phyloP scores from a whole-genome alignment of 2,797 vertebrate genomes.

The Aphelocoma californica region DNA sequence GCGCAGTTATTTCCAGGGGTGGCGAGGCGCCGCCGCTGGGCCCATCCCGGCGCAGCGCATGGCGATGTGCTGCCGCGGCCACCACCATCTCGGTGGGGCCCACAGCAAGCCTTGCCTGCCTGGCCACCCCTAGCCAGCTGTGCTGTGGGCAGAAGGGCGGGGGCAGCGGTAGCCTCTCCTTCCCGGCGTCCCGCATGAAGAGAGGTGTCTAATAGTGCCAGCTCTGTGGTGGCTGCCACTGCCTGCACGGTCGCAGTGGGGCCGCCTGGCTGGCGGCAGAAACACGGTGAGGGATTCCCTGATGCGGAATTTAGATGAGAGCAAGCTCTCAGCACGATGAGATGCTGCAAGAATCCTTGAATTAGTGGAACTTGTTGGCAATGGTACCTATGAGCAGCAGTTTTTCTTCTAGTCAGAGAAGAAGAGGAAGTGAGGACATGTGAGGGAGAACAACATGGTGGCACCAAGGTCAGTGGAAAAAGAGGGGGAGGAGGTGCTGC shows the following conservation, averaged over 20 bases:
- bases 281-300: not conserved
- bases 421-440: not conserved
- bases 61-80: not conserved
- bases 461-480: not conserved
- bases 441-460: not conserved
- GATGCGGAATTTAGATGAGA: not conserved
- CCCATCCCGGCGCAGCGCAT: fast-evolving
- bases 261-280: not conserved
- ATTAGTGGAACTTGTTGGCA: not conserved
- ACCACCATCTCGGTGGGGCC: not conserved
- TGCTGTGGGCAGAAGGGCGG: not conserved
- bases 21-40: fast-evolving
- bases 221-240: fast-evolving
- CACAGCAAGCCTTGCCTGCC: fast-evolving
- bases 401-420: not conserved
- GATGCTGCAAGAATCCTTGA: not conserved
- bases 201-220: not conserved
- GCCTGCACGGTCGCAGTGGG: not conserved
- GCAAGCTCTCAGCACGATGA: not conserved
- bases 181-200: fast-evolving
- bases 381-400: not conserved
- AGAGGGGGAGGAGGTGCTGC: not conserved
- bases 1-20: not conserved
- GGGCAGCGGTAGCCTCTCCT: not conserved
- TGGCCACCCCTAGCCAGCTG: not conserved